Conservation (phyloP, 1,140 invertebrate species). For the Acromyrmex heyeri region DNA sequence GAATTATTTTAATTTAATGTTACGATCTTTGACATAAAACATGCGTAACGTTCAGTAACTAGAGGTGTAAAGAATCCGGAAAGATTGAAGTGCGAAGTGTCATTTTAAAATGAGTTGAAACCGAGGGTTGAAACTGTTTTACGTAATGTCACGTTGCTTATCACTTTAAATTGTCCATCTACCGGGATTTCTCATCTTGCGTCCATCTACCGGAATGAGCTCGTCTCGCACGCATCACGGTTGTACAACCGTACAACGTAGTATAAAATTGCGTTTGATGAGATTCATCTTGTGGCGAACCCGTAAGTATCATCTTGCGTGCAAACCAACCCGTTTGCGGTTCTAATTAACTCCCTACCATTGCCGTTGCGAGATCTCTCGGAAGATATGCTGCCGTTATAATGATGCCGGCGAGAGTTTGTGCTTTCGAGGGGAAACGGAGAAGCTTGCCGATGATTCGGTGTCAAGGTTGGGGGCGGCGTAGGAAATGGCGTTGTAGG, state of each 20-base stretch:
- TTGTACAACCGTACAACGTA: conserved; percentile 26
- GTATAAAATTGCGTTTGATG: conserved; percentile 58
- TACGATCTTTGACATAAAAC: neutral
- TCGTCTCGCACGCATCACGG: conserved; percentile 22
- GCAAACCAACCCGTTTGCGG: conserved; percentile 57
- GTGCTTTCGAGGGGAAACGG: conserved; percentile 90
- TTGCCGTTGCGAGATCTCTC: conserved; percentile 81
- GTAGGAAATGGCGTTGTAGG: conserved; percentile 86
- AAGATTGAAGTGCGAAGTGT: conserved; percentile 1
- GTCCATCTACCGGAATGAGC: neutral
- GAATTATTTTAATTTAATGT: conserved; percentile 11
- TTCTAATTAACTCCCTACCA: conserved; percentile 76
- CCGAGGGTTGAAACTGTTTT: neutral
- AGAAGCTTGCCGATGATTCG: conserved; percentile 89
- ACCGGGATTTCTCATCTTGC: conserved; percentile 20
- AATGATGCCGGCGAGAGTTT: conserved; percentile 88
- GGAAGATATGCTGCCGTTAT: conserved; percentile 82
- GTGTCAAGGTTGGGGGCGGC: conserved; percentile 85
- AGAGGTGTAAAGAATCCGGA: neutral
- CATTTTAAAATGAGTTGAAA: conserved; percentile 6
- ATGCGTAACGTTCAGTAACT: neutral
- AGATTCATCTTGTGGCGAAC: conserved; percentile 61
- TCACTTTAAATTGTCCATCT: conserved; percentile 31
- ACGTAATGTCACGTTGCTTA: neutral
- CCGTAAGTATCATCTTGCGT: conserved; percentile 64